These are phyloP conservation scores for Hyposmocoma kahamanoa DNA, from an alignment of 1,140 invertebrate species.

Conservation along the genomic window DNA sequence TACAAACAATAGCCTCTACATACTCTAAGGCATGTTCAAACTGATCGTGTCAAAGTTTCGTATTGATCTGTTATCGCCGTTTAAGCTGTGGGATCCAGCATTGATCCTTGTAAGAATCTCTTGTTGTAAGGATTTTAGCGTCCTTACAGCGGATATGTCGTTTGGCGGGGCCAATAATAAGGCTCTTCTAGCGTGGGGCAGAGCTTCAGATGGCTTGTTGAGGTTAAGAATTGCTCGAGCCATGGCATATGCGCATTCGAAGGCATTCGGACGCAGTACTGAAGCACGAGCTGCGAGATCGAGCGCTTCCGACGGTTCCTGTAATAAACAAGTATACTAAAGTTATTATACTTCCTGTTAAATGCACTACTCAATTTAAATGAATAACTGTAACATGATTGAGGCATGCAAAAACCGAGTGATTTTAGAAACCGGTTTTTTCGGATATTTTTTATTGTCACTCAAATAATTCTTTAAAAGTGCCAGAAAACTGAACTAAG, in stretches of 20 bases:
- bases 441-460: too few relatives aligned
- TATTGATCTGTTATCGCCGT: slow-evolving; percentile 44
- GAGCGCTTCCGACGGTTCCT: slow-evolving; percentile 88
- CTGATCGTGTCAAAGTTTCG: slow-evolving; percentile 59
- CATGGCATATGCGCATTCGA: slow-evolving; percentile 94
- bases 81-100: slow-evolving; percentile 39
- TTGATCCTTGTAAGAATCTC: slow-evolving; percentile 55
- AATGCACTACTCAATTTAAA: too few relatives aligned
- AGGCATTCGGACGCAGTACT: slow-evolving; percentile 87
- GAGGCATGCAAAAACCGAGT: too few relatives aligned
- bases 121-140: slow-evolving; percentile 49
- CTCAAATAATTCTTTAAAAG: too few relatives aligned
- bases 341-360: background rate
- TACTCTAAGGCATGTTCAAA: slow-evolving; percentile 52
- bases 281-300: slow-evolving; percentile 91
- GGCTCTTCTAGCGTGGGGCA: slow-evolving; percentile 73
- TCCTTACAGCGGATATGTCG: slow-evolving; percentile 44
- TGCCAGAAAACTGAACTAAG: too few relatives aligned
- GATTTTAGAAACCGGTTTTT: too few relatives aligned
- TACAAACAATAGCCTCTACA: slow-evolving; percentile 10
- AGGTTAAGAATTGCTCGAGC: slow-evolving; percentile 88
- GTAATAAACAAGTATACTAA: slow-evolving; percentile 38
- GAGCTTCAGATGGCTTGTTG: slow-evolving; percentile 70
- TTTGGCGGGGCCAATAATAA: slow-evolving; percentile 52
- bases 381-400: too few relatives aligned